Conservation (phyloP, 2,888 invertebrate genomes). For the Baronia brevicornis region DNA sequence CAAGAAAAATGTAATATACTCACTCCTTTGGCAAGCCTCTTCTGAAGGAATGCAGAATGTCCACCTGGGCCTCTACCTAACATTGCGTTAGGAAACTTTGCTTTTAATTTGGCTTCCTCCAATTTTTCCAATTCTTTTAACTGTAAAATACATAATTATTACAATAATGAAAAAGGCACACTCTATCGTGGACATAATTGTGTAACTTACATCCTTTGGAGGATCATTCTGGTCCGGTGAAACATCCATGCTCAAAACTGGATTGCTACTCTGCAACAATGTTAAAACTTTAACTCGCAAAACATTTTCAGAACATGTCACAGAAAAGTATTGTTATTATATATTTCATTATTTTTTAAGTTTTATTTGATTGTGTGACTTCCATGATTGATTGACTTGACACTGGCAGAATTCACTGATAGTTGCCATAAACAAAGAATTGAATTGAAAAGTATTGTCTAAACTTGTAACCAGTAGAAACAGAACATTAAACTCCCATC, state of each 20-base stretch:
- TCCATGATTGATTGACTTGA: no score
- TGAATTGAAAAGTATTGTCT: no score
- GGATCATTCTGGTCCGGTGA: constrained; percentile 60
- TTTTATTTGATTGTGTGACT: no score
- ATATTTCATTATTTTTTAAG: no score
- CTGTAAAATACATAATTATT: constrained; percentile 34
- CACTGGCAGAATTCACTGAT: no score
- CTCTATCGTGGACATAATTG: not conserved
- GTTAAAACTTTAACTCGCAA: no score
- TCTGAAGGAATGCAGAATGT: constrained; percentile 94
- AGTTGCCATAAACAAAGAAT: no score
- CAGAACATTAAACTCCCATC: no score
- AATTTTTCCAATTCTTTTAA: constrained; percentile 87
- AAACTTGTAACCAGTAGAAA: no score
- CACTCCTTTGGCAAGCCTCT: constrained; percentile 95
- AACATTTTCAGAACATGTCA: no score
- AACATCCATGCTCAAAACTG: constrained; percentile 48
- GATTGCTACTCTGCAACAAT: constrained; percentile 23
- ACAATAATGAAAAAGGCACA: not conserved
- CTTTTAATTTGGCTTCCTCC: constrained; percentile 94
- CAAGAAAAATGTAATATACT: constrained; percentile 34
- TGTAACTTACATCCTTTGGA: constrained; percentile 63
- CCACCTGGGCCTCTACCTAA: constrained; percentile 83
- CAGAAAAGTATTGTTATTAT: no score
- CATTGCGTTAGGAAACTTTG: constrained; percentile 88